Percentiles rank a stretch among this genome's conserved stretches.
phyloP scores from a whole-genome alignment of 2,888 invertebrate species.

The Notodonta dromedarius region DNA sequence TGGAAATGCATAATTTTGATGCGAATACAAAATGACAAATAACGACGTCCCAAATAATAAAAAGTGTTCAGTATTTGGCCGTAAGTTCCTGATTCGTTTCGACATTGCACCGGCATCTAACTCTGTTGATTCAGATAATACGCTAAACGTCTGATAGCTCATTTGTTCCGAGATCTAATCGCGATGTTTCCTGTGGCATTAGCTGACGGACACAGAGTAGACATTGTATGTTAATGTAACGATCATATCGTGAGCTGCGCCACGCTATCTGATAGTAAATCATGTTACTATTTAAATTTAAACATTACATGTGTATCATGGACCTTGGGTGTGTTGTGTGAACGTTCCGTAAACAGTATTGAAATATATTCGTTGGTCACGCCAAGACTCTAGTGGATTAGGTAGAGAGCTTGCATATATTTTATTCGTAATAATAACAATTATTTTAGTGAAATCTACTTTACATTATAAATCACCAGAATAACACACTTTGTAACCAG shows the following conservation, averaged over 20 bases:
- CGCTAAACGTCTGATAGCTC: slow-evolving; percentile 17
- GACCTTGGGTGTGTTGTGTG: slow-evolving; percentile 21
- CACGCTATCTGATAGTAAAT: slow-evolving; percentile 22
- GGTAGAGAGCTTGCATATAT: no score
- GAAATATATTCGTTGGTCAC: no score
- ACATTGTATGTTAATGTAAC: slow-evolving; percentile 44
- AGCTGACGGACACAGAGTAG: slow-evolving; percentile 28
- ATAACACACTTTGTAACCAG: no score
- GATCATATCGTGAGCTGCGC: not conserved
- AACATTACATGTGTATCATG: slow-evolving; percentile 26
- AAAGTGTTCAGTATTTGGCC: no score
- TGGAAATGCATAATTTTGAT: no score
- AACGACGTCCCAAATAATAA: no score
- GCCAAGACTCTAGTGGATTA: no score
- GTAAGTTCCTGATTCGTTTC: no score
- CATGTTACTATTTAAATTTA: slow-evolving; percentile 26
- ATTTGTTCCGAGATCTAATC: slow-evolving; percentile 42
- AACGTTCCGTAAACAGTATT: slow-evolving; percentile 8
- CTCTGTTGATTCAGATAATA: not conserved
- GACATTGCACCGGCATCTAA: not conserved
- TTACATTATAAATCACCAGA: no score
- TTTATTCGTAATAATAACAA: no score
- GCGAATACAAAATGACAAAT: no score
- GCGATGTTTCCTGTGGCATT: slow-evolving; percentile 37
- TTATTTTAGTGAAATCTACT: no score